Evolutionary conservation across 2,797 vertebrate genomes (phyloP), one percentile per base, ranked within the genome.

Genomic region (Calcarius lapponicus): DNA sequence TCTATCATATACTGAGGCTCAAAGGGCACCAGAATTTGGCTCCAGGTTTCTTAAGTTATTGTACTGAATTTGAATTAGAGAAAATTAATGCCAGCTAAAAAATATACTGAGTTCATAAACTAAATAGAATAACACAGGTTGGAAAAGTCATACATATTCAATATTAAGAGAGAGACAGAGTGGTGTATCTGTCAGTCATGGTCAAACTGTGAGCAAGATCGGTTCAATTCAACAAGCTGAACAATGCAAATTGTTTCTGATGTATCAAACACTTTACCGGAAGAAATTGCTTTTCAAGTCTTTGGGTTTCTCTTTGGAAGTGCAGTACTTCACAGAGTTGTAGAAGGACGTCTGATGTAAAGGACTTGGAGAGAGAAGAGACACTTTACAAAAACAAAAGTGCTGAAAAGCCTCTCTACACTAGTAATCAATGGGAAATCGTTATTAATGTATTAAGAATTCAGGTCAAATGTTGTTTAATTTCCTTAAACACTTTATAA

Each of bases 301-400:
- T 67, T 56, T 11, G 21, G 5, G 12, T 22, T 62, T 75, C 32
- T 76, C 9, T 11, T 65, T 8, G 3, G 15, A 70, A 76, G 5
- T 43, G 29, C 29, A 1, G 13, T 36, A n/a, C 4, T 38, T 47
- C 0, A 0, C 3, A 18, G 13, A 43, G 22, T 9, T 56, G 19
- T 50, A 50, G 8, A 57, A 17, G 43, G 70, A 13, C 0, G 0
- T 31, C 21, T 28, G 6, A 48, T 54, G 7, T 42, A 60, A 73
- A 66, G 9, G 34, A 50, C 26, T 67, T 20, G 5, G 4, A 74
- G 13, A 84, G 6, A 34, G 11, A 57, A 72, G 31, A 69, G 25
- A 47, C 4, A 17, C 1, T 51, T 51, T 50, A 58, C 11, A 62
- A 86, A 86, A 93, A 10, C 7, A 57, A 74, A 83, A 22, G 5